Evolutionary conservation across 2,797 vertebrate species (phyloP).

Genomic region (Vespertilio murinus): DNA sequence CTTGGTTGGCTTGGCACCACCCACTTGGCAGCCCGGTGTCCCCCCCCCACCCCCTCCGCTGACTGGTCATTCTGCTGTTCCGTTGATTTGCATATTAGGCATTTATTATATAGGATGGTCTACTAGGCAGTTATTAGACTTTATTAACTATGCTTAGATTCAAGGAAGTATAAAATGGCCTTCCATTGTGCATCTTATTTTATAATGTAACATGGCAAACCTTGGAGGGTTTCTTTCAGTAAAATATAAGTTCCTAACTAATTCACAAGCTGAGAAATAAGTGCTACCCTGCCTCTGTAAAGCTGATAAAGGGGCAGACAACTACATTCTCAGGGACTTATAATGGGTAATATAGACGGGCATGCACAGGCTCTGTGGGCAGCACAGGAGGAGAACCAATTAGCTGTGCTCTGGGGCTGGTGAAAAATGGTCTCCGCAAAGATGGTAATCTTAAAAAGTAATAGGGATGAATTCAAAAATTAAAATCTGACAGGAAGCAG

Average conservation of each 20-base stretch:
- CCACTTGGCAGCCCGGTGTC: too few relatives aligned
- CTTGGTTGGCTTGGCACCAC: too few relatives aligned
- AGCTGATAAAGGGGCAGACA: background rate
- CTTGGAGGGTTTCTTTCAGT: background rate
- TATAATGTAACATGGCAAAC: background rate
- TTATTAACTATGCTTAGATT: background rate
- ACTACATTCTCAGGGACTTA: background rate
- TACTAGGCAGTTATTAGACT: background rate
- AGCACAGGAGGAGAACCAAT: background rate
- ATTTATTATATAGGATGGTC: too few relatives aligned
- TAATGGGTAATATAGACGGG: rapidly evolving
- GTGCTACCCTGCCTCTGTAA: background rate
- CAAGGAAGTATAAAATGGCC: background rate
- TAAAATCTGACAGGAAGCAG: background rate
- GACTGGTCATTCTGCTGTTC: too few relatives aligned
- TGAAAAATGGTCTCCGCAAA: background rate
- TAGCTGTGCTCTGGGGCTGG: background rate
- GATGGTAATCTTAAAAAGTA: background rate
- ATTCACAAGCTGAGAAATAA: background rate
- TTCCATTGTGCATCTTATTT: background rate
- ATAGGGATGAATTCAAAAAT: background rate
- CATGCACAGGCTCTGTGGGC: too few relatives aligned
- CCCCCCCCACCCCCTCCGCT: too few relatives aligned
- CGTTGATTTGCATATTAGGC: too few relatives aligned
- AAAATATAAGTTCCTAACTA: background rate